Evolutionary conservation across 2,888 invertebrate genomes (phyloP).

Genomic region (Petrophora chlorosata): DNA sequence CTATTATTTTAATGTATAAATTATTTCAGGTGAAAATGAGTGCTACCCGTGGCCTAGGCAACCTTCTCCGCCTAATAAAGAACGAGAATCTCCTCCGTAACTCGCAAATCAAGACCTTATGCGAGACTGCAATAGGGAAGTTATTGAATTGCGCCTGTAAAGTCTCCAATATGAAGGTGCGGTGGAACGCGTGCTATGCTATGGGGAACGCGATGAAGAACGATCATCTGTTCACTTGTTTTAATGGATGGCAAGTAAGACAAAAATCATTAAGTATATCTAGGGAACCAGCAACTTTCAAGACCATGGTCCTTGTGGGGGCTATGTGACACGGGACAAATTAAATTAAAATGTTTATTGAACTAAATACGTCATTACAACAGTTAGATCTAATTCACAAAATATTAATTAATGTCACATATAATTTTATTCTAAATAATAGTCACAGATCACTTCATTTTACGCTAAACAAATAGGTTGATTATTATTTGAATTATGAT

Average conservation of each 20-base stretch:
- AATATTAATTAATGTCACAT: no score
- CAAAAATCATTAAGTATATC: no score
- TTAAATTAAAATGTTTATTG: no score
- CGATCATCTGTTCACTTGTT: constrained; percentile 71
- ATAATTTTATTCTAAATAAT: no score
- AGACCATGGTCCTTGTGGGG: no score
- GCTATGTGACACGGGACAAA: no score
- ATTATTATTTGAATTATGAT: no score
- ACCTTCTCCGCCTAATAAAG: constrained; percentile 87
- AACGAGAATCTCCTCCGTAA: constrained; percentile 73
- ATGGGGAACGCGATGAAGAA: constrained; percentile 91
- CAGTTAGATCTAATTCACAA: no score
- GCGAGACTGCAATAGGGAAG: constrained; percentile 85
- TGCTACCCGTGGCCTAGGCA: constrained; percentile 92
- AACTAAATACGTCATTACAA: no score
- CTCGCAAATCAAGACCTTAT: constrained; percentile 77
- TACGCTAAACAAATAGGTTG: no score
- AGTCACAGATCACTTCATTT: no score
- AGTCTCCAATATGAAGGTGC: constrained; percentile 92
- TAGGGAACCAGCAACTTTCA: no score
- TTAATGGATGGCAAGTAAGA: constrained; percentile 82
- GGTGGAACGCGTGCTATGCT: constrained; percentile 97
- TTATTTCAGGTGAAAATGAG: constrained; percentile 85
- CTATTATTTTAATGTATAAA: not conserved
- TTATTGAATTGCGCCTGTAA: constrained; percentile 88